A percentile compares a stretch with the other conserved stretches of the same genome.
Evolutionary conservation across 2,888 invertebrate species (phyloP).

Genomic region (Eumerus sabulonum): DNA sequence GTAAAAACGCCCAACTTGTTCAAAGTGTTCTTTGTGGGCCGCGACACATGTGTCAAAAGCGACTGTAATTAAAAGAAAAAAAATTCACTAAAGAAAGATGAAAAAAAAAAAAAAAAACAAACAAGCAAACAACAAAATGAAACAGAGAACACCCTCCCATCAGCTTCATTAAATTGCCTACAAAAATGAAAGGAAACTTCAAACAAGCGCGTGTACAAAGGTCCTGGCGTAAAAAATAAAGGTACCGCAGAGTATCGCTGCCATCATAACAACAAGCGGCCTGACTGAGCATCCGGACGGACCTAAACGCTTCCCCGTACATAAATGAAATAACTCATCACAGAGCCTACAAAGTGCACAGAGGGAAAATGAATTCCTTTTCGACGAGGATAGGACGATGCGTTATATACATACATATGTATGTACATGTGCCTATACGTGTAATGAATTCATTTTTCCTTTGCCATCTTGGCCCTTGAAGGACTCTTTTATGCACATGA

Average conservation of each 20-base stretch:
- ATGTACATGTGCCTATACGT: no score
- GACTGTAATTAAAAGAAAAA: slow-evolving; percentile 84
- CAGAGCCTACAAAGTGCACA: slow-evolving; percentile 30
- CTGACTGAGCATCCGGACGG: slow-evolving; percentile 21
- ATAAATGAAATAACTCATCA: slow-evolving; percentile 59
- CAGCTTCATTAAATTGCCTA: slow-evolving; percentile 49
- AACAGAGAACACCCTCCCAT: slow-evolving; percentile 38
- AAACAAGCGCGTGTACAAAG: no score
- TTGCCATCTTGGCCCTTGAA: slow-evolving; percentile 56
- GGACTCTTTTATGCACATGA: slow-evolving; percentile 61
- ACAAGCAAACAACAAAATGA: slow-evolving; percentile 47
- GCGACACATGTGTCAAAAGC: slow-evolving; percentile 95
- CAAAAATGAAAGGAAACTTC: not conserved
- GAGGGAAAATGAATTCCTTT: not conserved
- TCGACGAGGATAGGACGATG: not conserved
- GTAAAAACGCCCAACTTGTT: slow-evolving; percentile 98
- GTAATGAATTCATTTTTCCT: slow-evolving; percentile 48
- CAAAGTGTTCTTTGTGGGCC: slow-evolving; percentile 95
- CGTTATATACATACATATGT: slow-evolving; percentile 26
- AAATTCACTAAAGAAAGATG: slow-evolving; percentile 11
- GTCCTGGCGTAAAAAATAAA: no score
- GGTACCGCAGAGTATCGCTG: slow-evolving; percentile 19
- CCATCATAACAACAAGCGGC: slow-evolving; percentile 43
- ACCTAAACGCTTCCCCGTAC: slow-evolving; percentile 58
- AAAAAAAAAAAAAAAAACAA: slow-evolving; percentile 32